Percentiles rank a stretch among this genome's conserved stretches.
Conservation (phyloP, 2,797 vertebrate species). For the Eulemur albifrons region DNA sequence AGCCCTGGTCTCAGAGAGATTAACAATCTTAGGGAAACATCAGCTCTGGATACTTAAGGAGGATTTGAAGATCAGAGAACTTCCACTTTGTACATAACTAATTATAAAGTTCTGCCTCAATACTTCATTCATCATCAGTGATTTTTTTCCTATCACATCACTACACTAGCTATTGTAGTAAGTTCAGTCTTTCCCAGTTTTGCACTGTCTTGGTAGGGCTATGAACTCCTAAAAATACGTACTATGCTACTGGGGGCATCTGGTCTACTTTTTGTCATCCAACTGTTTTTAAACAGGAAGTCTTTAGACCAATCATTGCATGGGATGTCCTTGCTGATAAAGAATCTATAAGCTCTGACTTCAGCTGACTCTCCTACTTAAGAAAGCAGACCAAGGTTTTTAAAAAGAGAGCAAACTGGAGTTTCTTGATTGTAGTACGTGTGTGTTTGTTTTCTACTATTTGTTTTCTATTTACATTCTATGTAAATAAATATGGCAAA, state of each 20-base stretch:
- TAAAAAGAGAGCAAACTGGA: not conserved
- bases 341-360: not conserved
- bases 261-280: not conserved
- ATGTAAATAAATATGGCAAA: not conserved
- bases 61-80: not conserved
- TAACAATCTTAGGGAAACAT: not conserved
- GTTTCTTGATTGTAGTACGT: not conserved
- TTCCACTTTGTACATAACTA: not conserved
- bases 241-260: not conserved
- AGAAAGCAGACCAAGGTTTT: not conserved
- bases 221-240: not conserved
- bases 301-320: not conserved
- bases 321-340: not conserved
- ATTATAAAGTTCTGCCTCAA: not conserved
- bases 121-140: not conserved
- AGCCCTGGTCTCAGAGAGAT: not conserved
- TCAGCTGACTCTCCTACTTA: not conserved
- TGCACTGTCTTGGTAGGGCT: too few species aligned
- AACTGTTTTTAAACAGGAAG: not conserved
- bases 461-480: too few species aligned
- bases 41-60: not conserved
- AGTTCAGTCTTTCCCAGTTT: not conserved
- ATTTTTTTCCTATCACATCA: not conserved
- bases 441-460: constrained; percentile 43
- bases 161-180: not conserved